Evolutionary conservation across 2,113 vertebrate species (phyloP).

Genomic region (Cyanocitta stelleri): DNA sequence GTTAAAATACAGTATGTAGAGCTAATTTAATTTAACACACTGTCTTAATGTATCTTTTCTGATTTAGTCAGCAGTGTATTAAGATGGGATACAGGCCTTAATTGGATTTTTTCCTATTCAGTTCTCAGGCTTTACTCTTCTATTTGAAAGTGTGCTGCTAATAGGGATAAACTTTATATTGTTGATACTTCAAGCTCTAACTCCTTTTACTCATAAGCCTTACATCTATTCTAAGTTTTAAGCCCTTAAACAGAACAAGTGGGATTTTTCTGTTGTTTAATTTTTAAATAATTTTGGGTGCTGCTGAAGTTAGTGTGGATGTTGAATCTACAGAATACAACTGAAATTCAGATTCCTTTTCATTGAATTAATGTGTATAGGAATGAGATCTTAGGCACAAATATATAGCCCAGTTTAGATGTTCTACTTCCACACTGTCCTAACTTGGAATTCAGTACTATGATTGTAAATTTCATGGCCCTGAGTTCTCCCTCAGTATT

Average conservation of each 20-base stretch:
- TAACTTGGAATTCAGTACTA: neutral
- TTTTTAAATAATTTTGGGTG: neutral
- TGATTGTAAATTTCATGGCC: neutral
- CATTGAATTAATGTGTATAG: neutral
- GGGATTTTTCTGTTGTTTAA: neutral
- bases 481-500: neutral
- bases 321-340: neutral
- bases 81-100: neutral
- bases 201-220: neutral
- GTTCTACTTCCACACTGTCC: neutral
- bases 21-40: neutral
- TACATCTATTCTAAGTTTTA: neutral
- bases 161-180: neutral
- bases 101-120: neutral
- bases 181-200: neutral
- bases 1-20: neutral
- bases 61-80: neutral
- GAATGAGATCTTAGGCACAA: neutral
- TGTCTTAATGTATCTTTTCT: neutral
- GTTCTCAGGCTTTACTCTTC: neutral
- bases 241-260: neutral
- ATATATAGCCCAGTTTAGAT: neutral
- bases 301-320: neutral
- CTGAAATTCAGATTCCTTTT: neutral
- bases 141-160: neutral